Conservation (phyloP, 2,888 invertebrate genomes). For the Ceratothoa steindachneri region DNA sequence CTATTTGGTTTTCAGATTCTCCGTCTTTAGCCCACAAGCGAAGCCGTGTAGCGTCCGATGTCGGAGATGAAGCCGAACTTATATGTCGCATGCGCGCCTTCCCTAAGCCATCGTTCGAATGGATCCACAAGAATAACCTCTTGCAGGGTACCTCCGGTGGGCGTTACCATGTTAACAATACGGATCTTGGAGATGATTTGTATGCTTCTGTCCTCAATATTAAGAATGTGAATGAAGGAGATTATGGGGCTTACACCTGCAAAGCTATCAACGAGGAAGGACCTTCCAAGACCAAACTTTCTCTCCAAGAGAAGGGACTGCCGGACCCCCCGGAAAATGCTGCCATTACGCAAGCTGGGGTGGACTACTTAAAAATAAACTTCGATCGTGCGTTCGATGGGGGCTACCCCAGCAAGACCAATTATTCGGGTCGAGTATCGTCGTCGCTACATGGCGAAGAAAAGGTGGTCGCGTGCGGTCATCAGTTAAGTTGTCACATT, state of each 20-base stretch:
- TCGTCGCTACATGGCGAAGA: conserved; percentile 12
- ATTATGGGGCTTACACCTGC: conserved; percentile 82
- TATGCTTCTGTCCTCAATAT: conserved; percentile 62
- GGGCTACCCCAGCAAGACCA: conserved; percentile 78
- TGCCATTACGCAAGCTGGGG: conserved; percentile 68
- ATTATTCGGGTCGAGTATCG: conserved; percentile 64
- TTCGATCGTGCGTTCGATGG: conserved; percentile 92
- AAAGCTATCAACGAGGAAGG: conserved; percentile 86
- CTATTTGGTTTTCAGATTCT: conserved; percentile 72
- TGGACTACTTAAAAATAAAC: conserved; percentile 70
- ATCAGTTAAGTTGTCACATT: neutral
- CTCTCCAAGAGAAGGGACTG: conserved; percentile 77
- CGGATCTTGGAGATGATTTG: conserved; percentile 40
- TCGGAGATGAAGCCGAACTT: conserved; percentile 78
- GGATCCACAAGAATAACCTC: conserved; percentile 67
- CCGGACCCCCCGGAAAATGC: conserved; percentile 77
- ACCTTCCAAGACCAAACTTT: conserved; percentile 60
- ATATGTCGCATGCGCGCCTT: conserved; percentile 85
- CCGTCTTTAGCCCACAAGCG: conserved; percentile 75
- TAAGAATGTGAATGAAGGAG: conserved; percentile 73
- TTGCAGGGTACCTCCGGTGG: conserved; percentile 74
- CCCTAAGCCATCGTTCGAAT: conserved; percentile 87
- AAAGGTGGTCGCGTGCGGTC: neutral
- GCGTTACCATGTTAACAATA: conserved; percentile 52
- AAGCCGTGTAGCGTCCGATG: conserved; percentile 70